Conservation (phyloP, 1,140 invertebrate species). For the Musca vetustissima region DNA sequence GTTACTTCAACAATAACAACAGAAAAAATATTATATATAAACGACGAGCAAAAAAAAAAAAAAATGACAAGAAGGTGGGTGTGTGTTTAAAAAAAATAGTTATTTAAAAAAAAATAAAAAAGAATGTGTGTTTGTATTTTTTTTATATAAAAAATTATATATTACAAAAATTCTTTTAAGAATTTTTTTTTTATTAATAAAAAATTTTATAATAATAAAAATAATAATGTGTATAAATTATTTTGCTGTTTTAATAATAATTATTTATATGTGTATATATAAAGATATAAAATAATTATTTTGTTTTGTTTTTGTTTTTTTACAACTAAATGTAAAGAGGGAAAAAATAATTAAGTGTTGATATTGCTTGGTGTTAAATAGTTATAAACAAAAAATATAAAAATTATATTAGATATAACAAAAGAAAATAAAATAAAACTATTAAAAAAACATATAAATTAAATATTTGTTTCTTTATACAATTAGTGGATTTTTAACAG, state of each 20-base stretch:
- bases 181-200: conserved; percentile 15
- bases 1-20: no score
- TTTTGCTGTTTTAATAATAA: not conserved
- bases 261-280: no score
- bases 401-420: not conserved
- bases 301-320: no score
- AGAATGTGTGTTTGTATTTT: conserved; percentile 8
- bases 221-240: conserved; percentile 9
- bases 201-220: conserved; percentile 8
- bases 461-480: not conserved
- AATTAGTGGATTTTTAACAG: not conserved
- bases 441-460: not conserved
- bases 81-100: conserved; percentile 1
- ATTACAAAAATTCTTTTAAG: conserved; percentile 18
- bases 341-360: not conserved
- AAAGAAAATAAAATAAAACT: not conserved
- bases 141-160: not conserved
- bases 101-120: conserved; percentile 4
- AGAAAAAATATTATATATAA: no score
- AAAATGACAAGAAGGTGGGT: no score
- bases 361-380: conserved; percentile 6
- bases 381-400: not conserved
- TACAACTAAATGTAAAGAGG: conserved; percentile 9
- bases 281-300: not conserved
- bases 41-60: no score